phyloP scores from a whole-genome alignment of 2,797 vertebrate genomes.

The Rhynchonycteris naso region DNA sequence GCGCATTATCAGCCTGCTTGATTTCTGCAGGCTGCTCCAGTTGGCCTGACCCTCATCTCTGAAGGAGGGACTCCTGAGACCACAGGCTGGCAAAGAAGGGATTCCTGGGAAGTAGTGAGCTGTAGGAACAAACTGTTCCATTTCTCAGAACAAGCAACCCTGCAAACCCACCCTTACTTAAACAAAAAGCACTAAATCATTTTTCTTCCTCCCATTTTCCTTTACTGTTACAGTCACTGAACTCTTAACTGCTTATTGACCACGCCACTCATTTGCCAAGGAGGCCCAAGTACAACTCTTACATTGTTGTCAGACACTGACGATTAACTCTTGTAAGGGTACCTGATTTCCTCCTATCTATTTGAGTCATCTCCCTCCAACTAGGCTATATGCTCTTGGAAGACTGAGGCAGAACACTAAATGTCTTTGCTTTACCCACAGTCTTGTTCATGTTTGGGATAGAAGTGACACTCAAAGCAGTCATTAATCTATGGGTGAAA shows the following conservation, averaged over 20 bases:
- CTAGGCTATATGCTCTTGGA: neutral
- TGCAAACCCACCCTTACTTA: neutral
- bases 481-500: neutral
- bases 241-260: neutral
- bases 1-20: conserved; percentile 1
- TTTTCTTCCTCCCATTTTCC: neutral
- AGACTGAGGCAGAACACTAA: neutral
- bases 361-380: neutral
- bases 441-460: conserved; percentile 1
- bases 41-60: conserved; percentile 55
- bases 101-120: conserved; percentile 54
- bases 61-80: conserved; percentile 67
- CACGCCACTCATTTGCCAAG: neutral
- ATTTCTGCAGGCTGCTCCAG: conserved; percentile 66
- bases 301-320: neutral
- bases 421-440: neutral
- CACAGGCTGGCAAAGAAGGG: conserved; percentile 43
- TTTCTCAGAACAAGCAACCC: conserved; percentile 16
- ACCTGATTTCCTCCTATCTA: neutral
- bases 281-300: neutral
- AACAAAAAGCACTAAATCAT: neutral
- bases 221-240: neutral
- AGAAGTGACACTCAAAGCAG: neutral
- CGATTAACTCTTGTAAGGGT: neutral
- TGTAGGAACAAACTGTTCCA: conserved; percentile 14